Conservation (phyloP, 2,888 invertebrate species). For the Halocaridina rubra region DNA sequence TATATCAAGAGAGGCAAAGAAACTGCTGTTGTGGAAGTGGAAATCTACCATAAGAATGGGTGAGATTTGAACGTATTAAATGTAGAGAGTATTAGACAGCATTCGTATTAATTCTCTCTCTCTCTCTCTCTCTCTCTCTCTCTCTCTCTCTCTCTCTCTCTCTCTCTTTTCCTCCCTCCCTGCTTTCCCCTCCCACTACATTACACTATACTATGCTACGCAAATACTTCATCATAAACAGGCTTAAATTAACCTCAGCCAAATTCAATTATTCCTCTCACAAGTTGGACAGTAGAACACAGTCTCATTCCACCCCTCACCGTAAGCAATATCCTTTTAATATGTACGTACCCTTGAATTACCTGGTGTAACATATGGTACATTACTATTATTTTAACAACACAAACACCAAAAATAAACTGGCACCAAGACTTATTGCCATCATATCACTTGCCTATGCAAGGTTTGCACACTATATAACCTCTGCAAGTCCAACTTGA, state of each 20-base stretch:
- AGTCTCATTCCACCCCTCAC: too few relatives aligned
- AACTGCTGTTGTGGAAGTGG: not conserved
- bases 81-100: not conserved
- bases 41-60: not conserved
- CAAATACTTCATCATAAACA: not conserved
- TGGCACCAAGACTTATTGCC: too few relatives aligned
- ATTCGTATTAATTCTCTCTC: not conserved
- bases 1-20: not conserved
- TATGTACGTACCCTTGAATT: too few relatives aligned
- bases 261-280: not conserved
- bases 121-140: not conserved
- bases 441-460: too few relatives aligned
- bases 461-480: too few relatives aligned
- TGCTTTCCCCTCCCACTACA: not conserved
- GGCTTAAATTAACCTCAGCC: not conserved
- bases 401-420: too few relatives aligned
- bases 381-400: too few relatives aligned
- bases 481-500: too few relatives aligned
- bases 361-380: too few relatives aligned
- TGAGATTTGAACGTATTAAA: not conserved
- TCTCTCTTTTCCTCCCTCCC: not conserved
- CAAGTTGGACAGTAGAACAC: too few relatives aligned
- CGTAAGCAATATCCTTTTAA: too few relatives aligned
- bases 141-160: not conserved
- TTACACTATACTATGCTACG: not conserved